Percentiles rank a stretch among this genome's conserved stretches.
These are phyloP conservation scores for Camponotus vicinus DNA, from an alignment of 1,140 invertebrate species.

Conservation along the genomic window DNA sequence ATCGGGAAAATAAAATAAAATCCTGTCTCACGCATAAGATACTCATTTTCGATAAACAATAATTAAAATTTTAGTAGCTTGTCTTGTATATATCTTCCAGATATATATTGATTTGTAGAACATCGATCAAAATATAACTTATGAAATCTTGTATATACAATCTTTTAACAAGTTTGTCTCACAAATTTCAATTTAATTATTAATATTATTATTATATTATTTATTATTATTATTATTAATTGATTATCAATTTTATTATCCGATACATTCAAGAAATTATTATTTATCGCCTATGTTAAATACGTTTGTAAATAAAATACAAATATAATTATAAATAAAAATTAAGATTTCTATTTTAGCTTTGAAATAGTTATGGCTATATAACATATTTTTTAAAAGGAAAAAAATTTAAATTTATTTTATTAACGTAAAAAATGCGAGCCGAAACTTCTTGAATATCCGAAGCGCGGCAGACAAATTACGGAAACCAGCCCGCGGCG, in stretches of 20 bases:
- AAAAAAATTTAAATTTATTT: background rate
- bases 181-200: background rate
- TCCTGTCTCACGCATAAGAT: background rate
- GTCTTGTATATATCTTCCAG: background rate
- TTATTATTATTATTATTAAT: constrained; percentile 5
- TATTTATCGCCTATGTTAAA: background rate
- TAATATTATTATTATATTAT: constrained; percentile 1
- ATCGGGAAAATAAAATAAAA: constrained; percentile 19
- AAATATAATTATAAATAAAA: background rate
- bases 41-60: constrained; percentile 16
- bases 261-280: background rate
- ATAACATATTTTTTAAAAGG: background rate
- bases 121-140: background rate
- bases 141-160: background rate
- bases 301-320: no score
- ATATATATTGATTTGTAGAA: background rate
- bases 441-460: background rate
- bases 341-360: background rate
- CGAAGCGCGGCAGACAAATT: constrained; percentile 39
- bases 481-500: constrained; percentile 34
- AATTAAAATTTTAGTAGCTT: background rate
- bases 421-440: constrained; percentile 21
- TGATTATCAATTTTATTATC: constrained; percentile 8
- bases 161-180: background rate
- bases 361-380: background rate